Evolutionary conservation across 1,140 invertebrate genomes (phyloP).

Genomic region (Meteorus sp.): DNA sequence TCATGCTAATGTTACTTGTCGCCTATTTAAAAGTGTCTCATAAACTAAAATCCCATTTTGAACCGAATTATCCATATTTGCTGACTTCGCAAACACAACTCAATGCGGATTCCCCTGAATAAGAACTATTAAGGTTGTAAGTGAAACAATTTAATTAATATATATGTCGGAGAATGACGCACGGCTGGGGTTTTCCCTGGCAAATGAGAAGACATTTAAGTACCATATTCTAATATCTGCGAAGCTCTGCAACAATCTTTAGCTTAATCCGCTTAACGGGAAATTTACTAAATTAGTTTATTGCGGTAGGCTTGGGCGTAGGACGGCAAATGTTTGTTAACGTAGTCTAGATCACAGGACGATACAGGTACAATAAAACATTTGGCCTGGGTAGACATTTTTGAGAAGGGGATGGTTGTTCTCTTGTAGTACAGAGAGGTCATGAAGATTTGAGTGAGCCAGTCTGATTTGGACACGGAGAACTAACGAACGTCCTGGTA

Average conservation of each 20-base stretch:
- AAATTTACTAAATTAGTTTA: neutral
- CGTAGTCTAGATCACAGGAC: neutral
- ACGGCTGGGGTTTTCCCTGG: neutral
- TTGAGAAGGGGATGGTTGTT: neutral
- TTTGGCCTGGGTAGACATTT: no score
- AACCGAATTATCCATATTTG: no score
- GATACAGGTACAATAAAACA: neutral
- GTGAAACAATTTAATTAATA: neutral
- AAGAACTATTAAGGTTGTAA: neutral
- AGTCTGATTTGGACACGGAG: neutral
- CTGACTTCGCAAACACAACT: no score
- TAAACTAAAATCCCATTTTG: no score
- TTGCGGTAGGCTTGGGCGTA: neutral
- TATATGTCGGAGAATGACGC: neutral
- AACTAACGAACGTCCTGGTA: neutral
- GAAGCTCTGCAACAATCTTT: neutral
- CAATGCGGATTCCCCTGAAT: no score
- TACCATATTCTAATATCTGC: neutral
- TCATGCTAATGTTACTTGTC: no score
- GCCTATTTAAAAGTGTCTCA: no score
- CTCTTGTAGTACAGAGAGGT: neutral
- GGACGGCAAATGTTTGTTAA: neutral
- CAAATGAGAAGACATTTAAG: neutral
- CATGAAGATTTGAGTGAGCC: neutral
- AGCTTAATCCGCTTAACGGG: neutral